Percentiles rank a stretch among this genome's conserved stretches.
phyloP scores from a whole-genome alignment of 2,888 invertebrate genomes.

The Helicoverpa assulta region DNA sequence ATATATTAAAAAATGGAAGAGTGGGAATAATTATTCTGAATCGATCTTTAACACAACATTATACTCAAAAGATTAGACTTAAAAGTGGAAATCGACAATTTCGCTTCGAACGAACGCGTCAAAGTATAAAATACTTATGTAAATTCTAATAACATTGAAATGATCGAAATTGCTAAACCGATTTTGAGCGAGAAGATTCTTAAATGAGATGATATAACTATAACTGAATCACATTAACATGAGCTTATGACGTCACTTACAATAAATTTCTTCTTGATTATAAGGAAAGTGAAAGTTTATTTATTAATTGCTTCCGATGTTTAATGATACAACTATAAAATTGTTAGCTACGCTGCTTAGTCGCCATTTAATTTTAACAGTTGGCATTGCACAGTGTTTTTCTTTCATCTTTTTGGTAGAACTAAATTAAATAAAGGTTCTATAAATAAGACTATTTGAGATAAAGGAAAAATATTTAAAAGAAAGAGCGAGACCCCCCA shows the following conservation, averaged over 20 bases:
- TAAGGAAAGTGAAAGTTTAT: conserved; percentile 60
- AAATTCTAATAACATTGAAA: conserved; percentile 15
- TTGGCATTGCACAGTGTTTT: too few relatives aligned
- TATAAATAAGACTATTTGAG: too few relatives aligned
- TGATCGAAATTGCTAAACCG: conserved; percentile 14
- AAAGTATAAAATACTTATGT: neutral
- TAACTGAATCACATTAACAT: conserved; percentile 48
- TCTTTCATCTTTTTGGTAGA: too few relatives aligned
- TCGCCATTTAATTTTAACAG: too few relatives aligned
- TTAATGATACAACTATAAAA: conserved; percentile 46
- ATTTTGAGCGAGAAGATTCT: conserved; percentile 30
- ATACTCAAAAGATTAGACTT: neutral
- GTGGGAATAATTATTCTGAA: too few relatives aligned
- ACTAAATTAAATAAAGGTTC: too few relatives aligned
- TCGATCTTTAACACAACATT: too few relatives aligned
- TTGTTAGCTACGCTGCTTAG: conserved; percentile 18
- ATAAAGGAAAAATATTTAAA: too few relatives aligned
- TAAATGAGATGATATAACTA: conserved; percentile 44
- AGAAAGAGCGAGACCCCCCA: too few relatives aligned
- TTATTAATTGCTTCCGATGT: conserved; percentile 59
- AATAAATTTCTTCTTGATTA: conserved; percentile 48
- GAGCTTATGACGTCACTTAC: conserved; percentile 53
- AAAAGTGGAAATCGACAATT: neutral
- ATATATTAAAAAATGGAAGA: too few relatives aligned
- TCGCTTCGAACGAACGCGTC: neutral